phyloP scores from a whole-genome alignment of 2,888 invertebrate species.

The Nomada ruficornis region DNA sequence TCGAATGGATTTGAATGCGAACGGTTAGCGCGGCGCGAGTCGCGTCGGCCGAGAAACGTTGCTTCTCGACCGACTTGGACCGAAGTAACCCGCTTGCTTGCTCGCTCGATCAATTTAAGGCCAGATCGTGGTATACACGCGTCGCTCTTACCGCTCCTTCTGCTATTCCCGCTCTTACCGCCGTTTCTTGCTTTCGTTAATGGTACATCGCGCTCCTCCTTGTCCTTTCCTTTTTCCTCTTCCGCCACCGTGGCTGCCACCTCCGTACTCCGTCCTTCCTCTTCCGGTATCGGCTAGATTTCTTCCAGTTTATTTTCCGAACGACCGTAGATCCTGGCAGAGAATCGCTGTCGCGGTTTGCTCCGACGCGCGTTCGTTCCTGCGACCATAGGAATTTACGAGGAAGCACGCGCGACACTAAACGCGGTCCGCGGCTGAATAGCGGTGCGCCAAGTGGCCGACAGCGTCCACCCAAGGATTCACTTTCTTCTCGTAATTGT shows the following conservation, averaged over 20 bases:
- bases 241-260: neutral
- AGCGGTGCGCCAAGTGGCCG: neutral
- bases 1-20: too few relatives aligned
- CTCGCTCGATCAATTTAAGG: constrained; percentile 77
- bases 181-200: constrained; percentile 7
- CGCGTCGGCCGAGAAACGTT: constrained; percentile 60
- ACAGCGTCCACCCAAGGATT: constrained; percentile 59
- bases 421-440: neutral
- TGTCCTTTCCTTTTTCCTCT: neutral
- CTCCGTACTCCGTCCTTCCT: neutral
- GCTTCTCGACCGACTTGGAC: constrained; percentile 70
- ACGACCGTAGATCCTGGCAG: too few relatives aligned
- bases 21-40: neutral
- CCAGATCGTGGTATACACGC: constrained; percentile 61
- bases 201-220: neutral
- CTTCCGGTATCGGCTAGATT: neutral
- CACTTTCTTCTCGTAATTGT: constrained; percentile 76
- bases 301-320: too few relatives aligned
- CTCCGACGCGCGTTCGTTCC: too few relatives aligned
- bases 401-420: neutral
- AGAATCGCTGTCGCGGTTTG: too few relatives aligned
- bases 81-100: constrained; percentile 75
- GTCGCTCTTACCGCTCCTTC: constrained; percentile 49
- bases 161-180: constrained; percentile 40
- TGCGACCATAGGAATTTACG: neutral